phyloP scores from a whole-genome alignment of 2,113 vertebrate genomes.

The Xenopus borealis region DNA sequence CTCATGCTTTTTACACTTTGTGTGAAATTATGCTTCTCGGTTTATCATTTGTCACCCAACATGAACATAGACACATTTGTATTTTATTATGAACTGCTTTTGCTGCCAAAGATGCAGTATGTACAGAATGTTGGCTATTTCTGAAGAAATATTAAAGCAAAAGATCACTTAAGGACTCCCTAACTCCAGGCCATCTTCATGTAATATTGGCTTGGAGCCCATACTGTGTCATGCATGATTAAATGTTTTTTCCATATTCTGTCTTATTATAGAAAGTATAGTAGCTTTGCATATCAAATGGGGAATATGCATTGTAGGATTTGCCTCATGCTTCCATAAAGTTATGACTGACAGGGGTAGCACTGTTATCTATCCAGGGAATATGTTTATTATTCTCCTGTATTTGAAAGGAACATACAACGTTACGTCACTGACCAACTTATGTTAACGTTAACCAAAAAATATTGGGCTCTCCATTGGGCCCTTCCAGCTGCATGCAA shows the following conservation, averaged over 20 bases:
- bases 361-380: no score
- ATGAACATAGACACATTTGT: constrained; percentile 36
- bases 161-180: constrained; percentile 45
- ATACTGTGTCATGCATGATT: constrained; percentile 29
- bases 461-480: no score
- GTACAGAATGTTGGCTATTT: constrained; percentile 43
- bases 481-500: no score
- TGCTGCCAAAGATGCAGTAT: constrained; percentile 41
- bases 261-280: no score
- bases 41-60: constrained; percentile 43
- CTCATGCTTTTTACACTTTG: constrained; percentile 13
- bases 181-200: constrained; percentile 33
- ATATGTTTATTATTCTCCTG: no score
- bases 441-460: no score
- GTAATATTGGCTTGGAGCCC: constrained; percentile 23
- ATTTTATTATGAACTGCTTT: constrained; percentile 30
- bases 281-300: no score
- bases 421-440: no score
- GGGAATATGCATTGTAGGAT: no score
- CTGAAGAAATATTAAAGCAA: constrained; percentile 36
- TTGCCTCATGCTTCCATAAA: no score
- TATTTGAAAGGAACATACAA: no score
- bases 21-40: constrained; percentile 2
- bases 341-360: no score
- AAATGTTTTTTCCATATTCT: constrained; percentile 8